Evolutionary conservation across 2,888 invertebrate genomes (phyloP), one percentile per base, ranked within the genome.

Genomic region (Drosophila sordidula): DNA sequence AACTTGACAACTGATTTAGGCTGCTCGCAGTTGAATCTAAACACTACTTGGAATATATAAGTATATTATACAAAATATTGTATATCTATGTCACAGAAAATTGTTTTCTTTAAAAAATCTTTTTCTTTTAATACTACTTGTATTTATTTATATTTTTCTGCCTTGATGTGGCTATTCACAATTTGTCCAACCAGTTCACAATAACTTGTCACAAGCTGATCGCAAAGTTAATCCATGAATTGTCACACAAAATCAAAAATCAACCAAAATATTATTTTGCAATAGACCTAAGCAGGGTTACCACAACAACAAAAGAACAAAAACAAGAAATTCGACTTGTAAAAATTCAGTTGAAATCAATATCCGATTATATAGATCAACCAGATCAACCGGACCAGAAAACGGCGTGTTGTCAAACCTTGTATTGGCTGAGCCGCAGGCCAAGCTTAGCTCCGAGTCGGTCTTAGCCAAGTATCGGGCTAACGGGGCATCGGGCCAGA

Each of bases 301-400:
- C 29, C 8, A 9, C 29, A 29, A 29, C 29, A 9, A 26, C 6
- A 6, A 26, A 25, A 25, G 26, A 26, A 6, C 3, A 4, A 34
- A 11, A 34, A 34, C 34, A 34, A 12, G 34, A 34, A 34, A 34
- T 12, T 11, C 34, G 34, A 34, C 34, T 34, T 34, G 34, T 22
- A n/a, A 50, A 22, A 72, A 78, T 80, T 90, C 84, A 72, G 54
- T 70, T 67, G 89, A 86, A 89, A 85, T 86, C 80, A 78, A 89
- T 86, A 90, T 89, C 90, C 77, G 90, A 76, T 90, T 90, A 90
- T 76, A 64, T 87, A 87, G 82, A 80, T 87, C 80, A 87, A 79
- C 59, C 78, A 74, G 77, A 64, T 58, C 70, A 86, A 72, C 61
- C 73, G 67, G 64, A 55, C 46, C 66, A 76, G 82, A 78, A 76